A percentile compares a stretch with the other conserved stretches of the same genome.
These are phyloP conservation scores for Chelon auratus DNA, from an alignment of 2,797 vertebrate genomes.

Conservation along the genomic window DNA sequence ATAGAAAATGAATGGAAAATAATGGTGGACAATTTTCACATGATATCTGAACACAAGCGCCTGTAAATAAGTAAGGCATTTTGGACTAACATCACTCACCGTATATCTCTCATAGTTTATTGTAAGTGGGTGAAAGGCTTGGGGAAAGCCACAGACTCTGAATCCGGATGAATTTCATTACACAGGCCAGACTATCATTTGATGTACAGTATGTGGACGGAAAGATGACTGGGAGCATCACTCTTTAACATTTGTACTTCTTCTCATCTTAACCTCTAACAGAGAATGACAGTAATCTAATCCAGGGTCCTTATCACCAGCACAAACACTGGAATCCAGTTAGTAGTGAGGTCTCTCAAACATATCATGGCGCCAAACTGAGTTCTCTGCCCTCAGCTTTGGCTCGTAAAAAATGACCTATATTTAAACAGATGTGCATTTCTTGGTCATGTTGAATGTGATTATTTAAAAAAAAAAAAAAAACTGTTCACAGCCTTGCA, in stretches of 20 bases:
- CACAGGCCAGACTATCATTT: constrained; percentile 31
- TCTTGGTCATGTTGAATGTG: constrained; percentile 39
- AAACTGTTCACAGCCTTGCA: constrained; percentile 50
- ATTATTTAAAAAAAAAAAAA: constrained; percentile 47
- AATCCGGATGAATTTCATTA: constrained; percentile 18
- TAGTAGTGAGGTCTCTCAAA: constrained; percentile 41
- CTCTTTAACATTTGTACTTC: constrained; percentile 80
- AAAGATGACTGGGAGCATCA: constrained; percentile 59
- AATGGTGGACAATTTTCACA: neutral
- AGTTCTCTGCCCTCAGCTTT: constrained; percentile 26
- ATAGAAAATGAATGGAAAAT: neutral
- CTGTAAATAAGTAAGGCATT: neutral
- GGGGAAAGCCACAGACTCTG: constrained; percentile 18
- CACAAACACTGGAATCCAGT: constrained; percentile 59
- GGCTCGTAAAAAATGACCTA: constrained; percentile 33
- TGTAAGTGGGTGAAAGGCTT: constrained; percentile 14
- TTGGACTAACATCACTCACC: neutral
- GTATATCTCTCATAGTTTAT: neutral
- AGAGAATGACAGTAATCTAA: constrained; percentile 85
- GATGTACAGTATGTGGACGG: constrained; percentile 33
- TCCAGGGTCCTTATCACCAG: constrained; percentile 74
- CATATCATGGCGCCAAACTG: constrained; percentile 23
- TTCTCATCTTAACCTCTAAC: constrained; percentile 80
- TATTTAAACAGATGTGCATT: constrained; percentile 34
- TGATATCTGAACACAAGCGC: neutral